Conservation (phyloP, 1,140 invertebrate genomes). For the Camponotus floridanus region DNA sequence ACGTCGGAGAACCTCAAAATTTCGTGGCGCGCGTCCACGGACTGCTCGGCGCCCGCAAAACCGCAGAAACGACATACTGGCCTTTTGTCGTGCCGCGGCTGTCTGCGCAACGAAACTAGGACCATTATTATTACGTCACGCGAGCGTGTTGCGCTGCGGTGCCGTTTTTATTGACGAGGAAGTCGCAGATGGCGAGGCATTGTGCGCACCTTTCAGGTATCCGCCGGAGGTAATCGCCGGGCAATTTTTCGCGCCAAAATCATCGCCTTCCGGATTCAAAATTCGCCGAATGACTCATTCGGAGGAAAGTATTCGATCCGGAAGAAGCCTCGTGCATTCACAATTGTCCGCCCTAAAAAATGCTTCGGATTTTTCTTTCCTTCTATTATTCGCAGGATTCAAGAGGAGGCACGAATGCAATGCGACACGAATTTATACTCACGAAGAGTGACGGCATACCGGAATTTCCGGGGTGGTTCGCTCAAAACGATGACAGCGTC, state of each 20-base stretch:
- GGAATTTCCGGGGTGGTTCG: not conserved
- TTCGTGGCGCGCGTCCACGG: slow-evolving; percentile 64
- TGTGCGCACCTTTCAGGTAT: slow-evolving; percentile 58
- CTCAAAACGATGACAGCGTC: slow-evolving; percentile 47
- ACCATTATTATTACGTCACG: slow-evolving; percentile 74
- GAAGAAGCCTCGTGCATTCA: slow-evolving; percentile 24
- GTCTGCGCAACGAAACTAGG: slow-evolving; percentile 65
- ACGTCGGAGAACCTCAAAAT: slow-evolving; percentile 43
- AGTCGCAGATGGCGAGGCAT: slow-evolving; percentile 68
- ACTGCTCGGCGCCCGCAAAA: slow-evolving; percentile 77
- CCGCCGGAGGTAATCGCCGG: slow-evolving; percentile 49
- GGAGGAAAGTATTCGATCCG: slow-evolving; percentile 3
- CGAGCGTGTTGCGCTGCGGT: slow-evolving; percentile 59
- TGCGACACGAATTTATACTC: not conserved
- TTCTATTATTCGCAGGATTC: not conserved
- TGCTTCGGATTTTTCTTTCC: not conserved
- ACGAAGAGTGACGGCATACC: slow-evolving; percentile 27
- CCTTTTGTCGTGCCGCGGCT: slow-evolving; percentile 76
- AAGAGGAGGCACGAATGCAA: not conserved
- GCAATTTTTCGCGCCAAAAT: slow-evolving; percentile 57
- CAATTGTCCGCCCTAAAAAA: slow-evolving; percentile 17
- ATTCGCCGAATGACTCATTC: not conserved
- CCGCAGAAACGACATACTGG: slow-evolving; percentile 82
- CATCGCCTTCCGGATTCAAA: slow-evolving; percentile 49
- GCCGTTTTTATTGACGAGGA: slow-evolving; percentile 60